Evolutionary conservation across 1,140 invertebrate species (phyloP).

Genomic region (Danaus melanippus): DNA sequence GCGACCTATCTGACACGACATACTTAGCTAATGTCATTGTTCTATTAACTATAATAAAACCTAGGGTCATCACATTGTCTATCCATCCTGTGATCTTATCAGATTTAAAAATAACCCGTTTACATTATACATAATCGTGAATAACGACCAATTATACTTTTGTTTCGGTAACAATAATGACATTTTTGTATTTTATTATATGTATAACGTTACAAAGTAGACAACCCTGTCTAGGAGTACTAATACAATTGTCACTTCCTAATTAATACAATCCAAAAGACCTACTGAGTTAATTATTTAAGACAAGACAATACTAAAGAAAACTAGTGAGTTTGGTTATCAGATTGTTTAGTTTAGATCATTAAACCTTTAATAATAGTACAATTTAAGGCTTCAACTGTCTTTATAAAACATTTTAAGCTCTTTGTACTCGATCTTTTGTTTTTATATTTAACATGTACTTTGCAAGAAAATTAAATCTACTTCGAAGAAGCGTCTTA

Average conservation of each 20-base stretch:
- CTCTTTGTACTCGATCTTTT: too few species aligned
- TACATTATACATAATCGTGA: background rate
- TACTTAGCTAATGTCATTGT: conserved; percentile 40
- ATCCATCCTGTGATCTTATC: conserved; percentile 20
- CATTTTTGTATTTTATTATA: background rate
- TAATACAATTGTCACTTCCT: conserved; percentile 61
- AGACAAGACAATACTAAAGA: conserved; percentile 19
- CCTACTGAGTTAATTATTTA: conserved; percentile 13
- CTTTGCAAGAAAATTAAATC: too few species aligned
- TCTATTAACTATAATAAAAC: conserved; percentile 53
- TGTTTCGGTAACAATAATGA: too few species aligned
- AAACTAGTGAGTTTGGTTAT: conserved; percentile 25
- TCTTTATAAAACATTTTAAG: too few species aligned
- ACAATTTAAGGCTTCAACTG: too few species aligned
- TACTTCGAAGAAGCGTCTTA: too few species aligned
- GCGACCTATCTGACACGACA: conserved; percentile 53
- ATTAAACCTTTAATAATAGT: conserved; percentile 11
- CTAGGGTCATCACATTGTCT: conserved; percentile 49
- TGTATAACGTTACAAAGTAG: background rate
- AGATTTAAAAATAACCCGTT: background rate
- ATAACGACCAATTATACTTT: too few species aligned
- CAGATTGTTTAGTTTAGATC: conserved; percentile 19
- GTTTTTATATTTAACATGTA: too few species aligned
- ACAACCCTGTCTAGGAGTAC: conserved; percentile 26
- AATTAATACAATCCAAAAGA: conserved; percentile 36